Evolutionary conservation across 2,888 invertebrate genomes (phyloP).

Genomic region (Athripsodes cinereus): DNA sequence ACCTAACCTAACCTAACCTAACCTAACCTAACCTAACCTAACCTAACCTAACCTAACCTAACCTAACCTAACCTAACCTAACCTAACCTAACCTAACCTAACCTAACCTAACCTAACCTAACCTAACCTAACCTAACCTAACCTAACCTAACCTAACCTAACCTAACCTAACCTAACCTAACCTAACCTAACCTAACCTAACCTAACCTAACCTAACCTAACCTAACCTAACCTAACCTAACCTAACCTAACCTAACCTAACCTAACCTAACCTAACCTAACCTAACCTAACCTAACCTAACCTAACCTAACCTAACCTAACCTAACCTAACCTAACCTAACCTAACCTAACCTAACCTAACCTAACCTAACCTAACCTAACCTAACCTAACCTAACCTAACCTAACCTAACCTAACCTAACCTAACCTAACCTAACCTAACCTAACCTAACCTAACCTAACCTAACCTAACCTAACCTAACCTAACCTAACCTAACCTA

Average conservation of each 20-base stretch:
- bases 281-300: constrained; percentile 23
- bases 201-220: constrained; percentile 28
- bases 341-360: constrained; percentile 26
- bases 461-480: constrained; percentile 11
- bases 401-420: constrained; percentile 28
- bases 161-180: constrained; percentile 25
- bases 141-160: constrained; percentile 20
- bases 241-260: constrained; percentile 25
- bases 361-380: constrained; percentile 21
- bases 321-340: constrained; percentile 25
- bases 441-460: constrained; percentile 24
- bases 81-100: constrained; percentile 19
- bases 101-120: constrained; percentile 15
- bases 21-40: constrained; percentile 19
- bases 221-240: constrained; percentile 24
- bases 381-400: constrained; percentile 23
- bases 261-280: constrained; percentile 25
- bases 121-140: constrained; percentile 26
- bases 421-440: constrained; percentile 23
- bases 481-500: constrained; percentile 25
- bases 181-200: constrained; percentile 18
- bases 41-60: constrained; percentile 24
- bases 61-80: constrained; percentile 20
- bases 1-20: constrained; percentile 19
- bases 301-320: constrained; percentile 17